These are phyloP conservation scores for Caenorhabditis japonica DNA, from an alignment of 2,888 invertebrate genomes.

Conservation along the genomic window DNA sequence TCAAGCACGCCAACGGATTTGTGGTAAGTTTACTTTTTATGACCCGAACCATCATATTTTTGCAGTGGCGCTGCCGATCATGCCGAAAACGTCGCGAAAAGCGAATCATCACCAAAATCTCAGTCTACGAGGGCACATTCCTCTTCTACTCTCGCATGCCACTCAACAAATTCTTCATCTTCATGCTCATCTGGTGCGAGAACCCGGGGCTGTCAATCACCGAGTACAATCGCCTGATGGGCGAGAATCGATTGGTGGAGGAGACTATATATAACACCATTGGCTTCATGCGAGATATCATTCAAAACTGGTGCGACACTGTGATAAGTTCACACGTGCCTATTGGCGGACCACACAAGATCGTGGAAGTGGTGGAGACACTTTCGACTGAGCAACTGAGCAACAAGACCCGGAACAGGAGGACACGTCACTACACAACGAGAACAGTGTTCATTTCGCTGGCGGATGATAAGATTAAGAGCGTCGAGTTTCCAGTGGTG, in stretches of 20 bases:
- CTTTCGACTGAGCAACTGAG: constrained; percentile 58
- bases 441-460: constrained; percentile 54
- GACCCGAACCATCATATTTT: background rate
- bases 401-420: constrained; percentile 56
- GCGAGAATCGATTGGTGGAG: constrained; percentile 61
- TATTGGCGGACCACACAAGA: constrained; percentile 53
- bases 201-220: constrained; percentile 58
- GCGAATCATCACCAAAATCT: constrained; percentile 62
- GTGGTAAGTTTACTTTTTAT: constrained; percentile 41
- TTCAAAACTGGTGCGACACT: constrained; percentile 61
- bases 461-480: constrained; percentile 44
- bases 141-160: constrained; percentile 64
- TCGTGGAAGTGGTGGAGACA: constrained; percentile 60
- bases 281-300: constrained; percentile 63
- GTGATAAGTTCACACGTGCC: constrained; percentile 43
- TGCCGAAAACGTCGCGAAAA: constrained; percentile 61
- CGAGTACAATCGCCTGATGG: constrained; percentile 60
- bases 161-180: constrained; percentile 64
- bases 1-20: constrained; percentile 65
- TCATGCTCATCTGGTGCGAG: constrained; percentile 64
- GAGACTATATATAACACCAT: constrained; percentile 65
- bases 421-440: constrained; percentile 57
- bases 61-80: constrained; percentile 64
- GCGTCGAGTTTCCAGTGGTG: constrained; percentile 45
- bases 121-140: constrained; percentile 64